These are phyloP conservation scores for roundworm (Caenorhabditis elegans) DNA, from an alignment of 1,140 invertebrate species.

Conservation along the genomic window WBcel235 BX284603.4:12992501-12993000, in stretches of 20 bases:
- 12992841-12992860: conserved; percentile 48
- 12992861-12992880: conserved; percentile 41
- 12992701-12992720: conserved; percentile 55
- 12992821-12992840: conserved; percentile 54
- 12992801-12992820: conserved; percentile 45
- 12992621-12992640: not conserved
- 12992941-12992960: conserved; percentile 58
- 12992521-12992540: too few relatives aligned
- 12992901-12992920: too few relatives aligned
- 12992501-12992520: too few relatives aligned
- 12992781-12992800: conserved; percentile 51
- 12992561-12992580: not conserved
- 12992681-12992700: conserved; percentile 23
- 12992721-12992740: conserved; percentile 58
- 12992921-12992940: conserved; percentile 40
- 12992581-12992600: conserved; percentile 25
- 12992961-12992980: conserved; percentile 54
- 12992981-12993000: conserved; percentile 62
- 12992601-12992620: conserved; percentile 1
- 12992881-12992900: too few relatives aligned
- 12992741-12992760: conserved; percentile 52
- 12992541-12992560: conserved; percentile 23
- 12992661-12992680: not conserved
- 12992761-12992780: conserved; percentile 54
- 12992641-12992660: not conserved